A percentile compares a stretch with the other conserved stretches of the same genome.
Conservation (phyloP, 2,113 vertebrate genomes). For the Megaleporinus macrocephalus region DNA sequence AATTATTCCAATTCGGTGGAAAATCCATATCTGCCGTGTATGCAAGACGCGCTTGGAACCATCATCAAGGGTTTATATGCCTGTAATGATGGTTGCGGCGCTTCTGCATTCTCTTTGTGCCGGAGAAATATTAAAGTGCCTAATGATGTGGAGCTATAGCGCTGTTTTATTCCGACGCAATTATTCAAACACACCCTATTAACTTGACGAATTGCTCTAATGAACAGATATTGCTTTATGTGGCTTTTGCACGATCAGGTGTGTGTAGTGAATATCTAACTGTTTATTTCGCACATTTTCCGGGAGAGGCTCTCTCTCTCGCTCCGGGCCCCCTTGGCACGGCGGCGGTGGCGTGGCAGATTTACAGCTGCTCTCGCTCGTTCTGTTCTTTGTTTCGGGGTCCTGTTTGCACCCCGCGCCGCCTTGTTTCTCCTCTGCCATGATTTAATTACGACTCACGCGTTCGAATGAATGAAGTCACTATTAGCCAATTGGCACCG, state of each 20-base stretch:
- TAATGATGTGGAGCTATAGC: constrained; percentile 61
- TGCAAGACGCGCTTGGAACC: background rate
- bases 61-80: constrained; percentile 40
- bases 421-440: constrained; percentile 12
- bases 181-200: constrained; percentile 67
- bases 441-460: constrained; percentile 58
- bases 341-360: constrained; percentile 15
- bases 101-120: constrained; percentile 45
- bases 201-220: constrained; percentile 61
- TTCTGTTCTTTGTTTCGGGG: background rate
- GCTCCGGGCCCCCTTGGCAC: constrained; percentile 3
- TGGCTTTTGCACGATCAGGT: constrained; percentile 49
- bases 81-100: constrained; percentile 56
- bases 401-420: constrained; percentile 13
- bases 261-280: constrained; percentile 27
- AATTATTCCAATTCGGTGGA: constrained; percentile 45
- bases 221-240: constrained; percentile 58
- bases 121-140: constrained; percentile 51
- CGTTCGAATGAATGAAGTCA: constrained; percentile 57
- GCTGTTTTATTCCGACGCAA: constrained; percentile 58
- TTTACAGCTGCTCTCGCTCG: constrained; percentile 1
- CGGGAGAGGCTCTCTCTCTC: background rate
- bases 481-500: constrained; percentile 47
- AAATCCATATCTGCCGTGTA: constrained; percentile 36
- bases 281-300: constrained; percentile 36